A percentile compares a stretch with the other conserved stretches of the same genome.
These are phyloP conservation scores for Loripinus fragilis DNA, from an alignment of 2,888 invertebrate genomes.

Conservation along the genomic window DNA sequence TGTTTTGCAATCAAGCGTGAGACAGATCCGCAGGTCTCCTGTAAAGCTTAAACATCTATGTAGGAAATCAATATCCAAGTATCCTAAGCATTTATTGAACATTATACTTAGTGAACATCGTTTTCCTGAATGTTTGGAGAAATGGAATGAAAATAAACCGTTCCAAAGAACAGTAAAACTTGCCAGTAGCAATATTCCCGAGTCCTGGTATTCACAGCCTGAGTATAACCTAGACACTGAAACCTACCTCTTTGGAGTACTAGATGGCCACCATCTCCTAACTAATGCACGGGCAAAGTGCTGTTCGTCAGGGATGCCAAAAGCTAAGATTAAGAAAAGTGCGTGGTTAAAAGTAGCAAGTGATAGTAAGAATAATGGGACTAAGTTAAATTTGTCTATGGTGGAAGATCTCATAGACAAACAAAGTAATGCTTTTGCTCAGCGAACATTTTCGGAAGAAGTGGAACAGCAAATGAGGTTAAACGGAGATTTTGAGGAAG, in stretches of 20 bases:
- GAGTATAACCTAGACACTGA: background rate
- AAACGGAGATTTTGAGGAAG: slow-evolving; percentile 14
- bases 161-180: no score
- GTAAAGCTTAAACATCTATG: no score
- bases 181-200: no score
- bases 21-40: no score
- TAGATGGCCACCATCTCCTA: slow-evolving; percentile 20
- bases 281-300: background rate
- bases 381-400: background rate
- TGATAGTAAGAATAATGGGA: background rate
- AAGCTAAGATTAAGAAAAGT: background rate
- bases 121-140: no score
- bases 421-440: slow-evolving; percentile 39
- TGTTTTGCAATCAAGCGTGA: no score
- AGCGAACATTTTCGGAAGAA: slow-evolving; percentile 26
- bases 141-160: no score
- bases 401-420: slow-evolving; percentile 45
- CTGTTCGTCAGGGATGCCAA: slow-evolving; percentile 12
- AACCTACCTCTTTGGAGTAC: slow-evolving; percentile 10
- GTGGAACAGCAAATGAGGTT: slow-evolving; percentile 14
- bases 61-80: no score
- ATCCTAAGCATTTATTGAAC: no score
- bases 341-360: background rate
- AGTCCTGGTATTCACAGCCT: background rate
- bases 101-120: no score